Base-by-base conservation (phyloP, 1,140 invertebrate genomes). In the Pseudomyrmex dendroicus region DNA sequence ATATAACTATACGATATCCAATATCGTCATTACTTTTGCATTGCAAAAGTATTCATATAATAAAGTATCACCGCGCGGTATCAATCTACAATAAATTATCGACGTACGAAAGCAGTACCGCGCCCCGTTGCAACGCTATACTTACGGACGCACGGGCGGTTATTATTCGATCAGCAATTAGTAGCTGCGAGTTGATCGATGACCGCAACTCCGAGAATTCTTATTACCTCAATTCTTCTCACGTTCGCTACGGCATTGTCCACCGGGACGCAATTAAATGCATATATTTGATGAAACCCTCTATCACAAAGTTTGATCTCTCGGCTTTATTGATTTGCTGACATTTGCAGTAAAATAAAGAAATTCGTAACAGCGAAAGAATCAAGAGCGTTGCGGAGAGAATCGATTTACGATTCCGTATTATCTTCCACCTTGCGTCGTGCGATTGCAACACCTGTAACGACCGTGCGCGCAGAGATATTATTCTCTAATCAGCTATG, bases 101-200 rank as follows among this genome's bases (percentile, higher is more conserved):
- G 59, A 15, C 66, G 83, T 56, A 76, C 63, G 20, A 84, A 66
- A 64, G 67, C 8, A 48, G 57, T 44, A 50, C 72, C 73, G 68
- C 76, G 70, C 83, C 70, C 72, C 13, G 83, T 67, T 82, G 8
- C 57, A 50, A 22, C 25, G 35, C n/a, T 63, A 44, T 84, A 84
- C 54, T 84, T 61, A 76, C 84, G 67, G 50, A 73, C 78, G 25
- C 67, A 73, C 73, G 70, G 57, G 17, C 83, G 59, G 63, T 88
- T 73, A 83, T 88, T 88, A 64, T 67, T 87, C 76, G 87, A 88
- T 88, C 87, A 61, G 83, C 73, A 88, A 88, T 88, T 88, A 88
- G 86, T 82, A 74, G 66, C 73, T 59, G 50, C 57, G 46, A 54
- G 72, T 85, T 88, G 87, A 88, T 88, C 86, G 87, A 88, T 88